Base-by-base conservation (phyloP, 2,113 vertebrate genomes). In the Eurystomus gularis region DNA sequence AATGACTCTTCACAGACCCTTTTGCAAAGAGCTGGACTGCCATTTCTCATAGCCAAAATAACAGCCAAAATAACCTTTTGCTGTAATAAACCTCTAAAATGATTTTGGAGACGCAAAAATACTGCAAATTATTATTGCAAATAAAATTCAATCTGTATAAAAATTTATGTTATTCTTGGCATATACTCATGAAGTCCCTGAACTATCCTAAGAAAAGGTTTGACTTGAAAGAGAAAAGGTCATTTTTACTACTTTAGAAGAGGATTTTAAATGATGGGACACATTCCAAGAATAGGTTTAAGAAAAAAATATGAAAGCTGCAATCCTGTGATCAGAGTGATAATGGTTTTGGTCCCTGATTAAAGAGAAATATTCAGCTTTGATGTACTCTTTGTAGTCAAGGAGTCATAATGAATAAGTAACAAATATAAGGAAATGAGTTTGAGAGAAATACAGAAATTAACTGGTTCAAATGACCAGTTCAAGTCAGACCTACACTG, bases 341-440 rank as follows among this genome's bases (percentile, higher is more conserved):
- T 91, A 81, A 94, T 72, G 37, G 2, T 78, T 96, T 91, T 70
- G 52, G 86, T 88, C 52, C 52, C 48, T 86, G 90, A 97, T 96
- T 95, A 96, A 96, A 96, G 94, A 57, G 88, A 93, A 93, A 86
- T 64, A 70, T 19, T 82, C 55, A 65, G 76, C 94, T 96, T 96
- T 97, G 90, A 96, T 92, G 77, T 95, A 40, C 37, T 71, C 82
- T 86, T 66, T 95, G 82, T 57, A 90, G 90, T 68, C 72, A 86
- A 60, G 48, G 72, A 88, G 21, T 78, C 90, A 79, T 57, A 66
- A 88, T 64, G 82, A 92, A 55, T 78, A 90, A 84, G 80, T 57
- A 93, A 86, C 72, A 92, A 93, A 88, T 19, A 88, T 8, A 35
- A 76, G 81, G 69, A 84, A 86, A 84, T 9, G 16, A 65, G 48